Evolutionary conservation across 2,888 invertebrate genomes (phyloP).

Genomic region (Tricholauxania praeusta): DNA sequence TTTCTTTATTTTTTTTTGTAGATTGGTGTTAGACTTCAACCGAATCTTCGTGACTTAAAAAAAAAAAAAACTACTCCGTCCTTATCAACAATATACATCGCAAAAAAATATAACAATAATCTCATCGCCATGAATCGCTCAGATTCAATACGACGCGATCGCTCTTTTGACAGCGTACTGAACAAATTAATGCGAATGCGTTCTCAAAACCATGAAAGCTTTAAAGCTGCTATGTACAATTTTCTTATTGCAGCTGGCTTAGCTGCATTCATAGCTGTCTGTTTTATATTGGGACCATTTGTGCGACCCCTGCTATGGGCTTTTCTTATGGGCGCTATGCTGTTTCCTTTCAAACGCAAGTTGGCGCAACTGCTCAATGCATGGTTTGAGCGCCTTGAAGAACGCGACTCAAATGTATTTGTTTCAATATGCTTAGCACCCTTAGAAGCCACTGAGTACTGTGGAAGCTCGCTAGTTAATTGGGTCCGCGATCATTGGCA

Average conservation of each 20-base stretch:
- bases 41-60: background rate
- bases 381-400: constrained; percentile 82
- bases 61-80: constrained; percentile 1
- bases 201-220: constrained; percentile 64
- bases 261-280: constrained; percentile 73
- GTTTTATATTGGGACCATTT: constrained; percentile 90
- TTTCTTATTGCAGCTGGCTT: constrained; percentile 65
- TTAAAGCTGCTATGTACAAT: constrained; percentile 67
- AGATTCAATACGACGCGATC: constrained; percentile 62
- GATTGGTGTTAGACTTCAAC: too few relatives aligned
- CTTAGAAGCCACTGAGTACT: constrained; percentile 79
- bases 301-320: constrained; percentile 97
- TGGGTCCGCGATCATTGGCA: constrained; percentile 78
- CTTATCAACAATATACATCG: background rate
- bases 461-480: constrained; percentile 80
- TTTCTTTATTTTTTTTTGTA: too few relatives aligned
- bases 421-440: constrained; percentile 76
- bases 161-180: constrained; percentile 66
- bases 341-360: constrained; percentile 93
- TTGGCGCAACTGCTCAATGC: constrained; percentile 80
- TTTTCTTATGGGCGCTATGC: constrained; percentile 92
- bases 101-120: background rate
- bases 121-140: constrained; percentile 59
- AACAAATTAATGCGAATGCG: constrained; percentile 63
- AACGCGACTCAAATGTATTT: constrained; percentile 76